Evolutionary conservation across 2,888 invertebrate species (phyloP).

Genomic region (Agrochola macilenta): DNA sequence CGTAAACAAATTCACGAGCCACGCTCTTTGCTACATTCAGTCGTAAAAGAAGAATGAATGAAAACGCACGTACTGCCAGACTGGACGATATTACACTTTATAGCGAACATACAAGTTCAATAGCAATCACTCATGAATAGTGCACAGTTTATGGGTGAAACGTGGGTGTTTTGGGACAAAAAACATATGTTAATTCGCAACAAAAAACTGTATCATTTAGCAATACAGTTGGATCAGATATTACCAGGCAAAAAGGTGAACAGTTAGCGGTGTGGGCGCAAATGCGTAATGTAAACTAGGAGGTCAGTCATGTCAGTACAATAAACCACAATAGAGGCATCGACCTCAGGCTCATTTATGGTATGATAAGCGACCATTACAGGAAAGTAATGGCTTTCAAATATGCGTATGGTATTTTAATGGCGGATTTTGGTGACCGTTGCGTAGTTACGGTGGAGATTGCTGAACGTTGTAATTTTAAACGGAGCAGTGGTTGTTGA

Average conservation of each 20-base stretch:
- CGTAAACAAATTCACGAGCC: conserved; percentile 40
- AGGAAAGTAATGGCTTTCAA: conserved; percentile 64
- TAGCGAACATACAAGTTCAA: conserved; percentile 45
- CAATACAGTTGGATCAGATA: conserved; percentile 55
- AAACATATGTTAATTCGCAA: conserved; percentile 41
- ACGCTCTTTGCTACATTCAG: conserved; percentile 41
- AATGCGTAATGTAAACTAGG: conserved; percentile 71
- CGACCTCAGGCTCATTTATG: conserved; percentile 66
- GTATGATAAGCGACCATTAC: conserved; percentile 62
- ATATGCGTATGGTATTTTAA: conserved; percentile 58
- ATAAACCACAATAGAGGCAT: conserved; percentile 64
- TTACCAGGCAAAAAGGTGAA: conserved; percentile 70
- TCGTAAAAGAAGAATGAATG: conserved; percentile 45
- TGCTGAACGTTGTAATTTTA: conserved; percentile 6
- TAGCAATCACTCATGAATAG: conserved; percentile 36
- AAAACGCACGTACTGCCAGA: conserved; percentile 16
- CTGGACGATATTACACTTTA: conserved; percentile 20
- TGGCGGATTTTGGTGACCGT: conserved; percentile 37
- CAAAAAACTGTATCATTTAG: conserved; percentile 55
- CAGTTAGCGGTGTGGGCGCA: conserved; percentile 79
- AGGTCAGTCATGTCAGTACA: conserved; percentile 74
- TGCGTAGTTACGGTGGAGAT: conserved; percentile 14
- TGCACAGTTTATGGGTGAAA: conserved; percentile 22
- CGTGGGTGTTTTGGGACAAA: conserved; percentile 49
- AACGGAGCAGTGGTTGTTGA: neutral